These are phyloP conservation scores for Aspidiotus rigidus DNA, from an alignment of 2,888 invertebrate species.

Conservation along the genomic window DNA sequence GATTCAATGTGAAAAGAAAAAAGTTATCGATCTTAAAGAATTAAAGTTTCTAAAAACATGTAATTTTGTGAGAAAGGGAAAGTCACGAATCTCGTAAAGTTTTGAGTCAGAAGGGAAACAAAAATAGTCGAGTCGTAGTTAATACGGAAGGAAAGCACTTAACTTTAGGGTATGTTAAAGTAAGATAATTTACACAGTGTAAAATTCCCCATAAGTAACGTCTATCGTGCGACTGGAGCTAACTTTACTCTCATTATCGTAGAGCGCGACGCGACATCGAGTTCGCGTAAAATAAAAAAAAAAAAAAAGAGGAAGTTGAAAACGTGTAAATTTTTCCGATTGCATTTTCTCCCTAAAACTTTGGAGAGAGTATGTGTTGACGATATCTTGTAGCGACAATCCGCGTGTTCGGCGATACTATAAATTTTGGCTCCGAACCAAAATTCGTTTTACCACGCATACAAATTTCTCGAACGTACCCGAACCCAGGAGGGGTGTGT, in stretches of 20 bases:
- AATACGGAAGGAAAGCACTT: constrained; percentile 5
- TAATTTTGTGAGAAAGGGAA: no score
- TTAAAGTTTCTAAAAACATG: no score
- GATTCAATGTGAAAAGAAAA: no score
- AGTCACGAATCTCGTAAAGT: no score
- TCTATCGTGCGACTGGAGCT: constrained; percentile 18
- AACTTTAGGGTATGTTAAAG: not conserved
- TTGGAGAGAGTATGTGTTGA: not conserved
- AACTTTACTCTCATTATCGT: not conserved
- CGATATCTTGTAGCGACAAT: not conserved
- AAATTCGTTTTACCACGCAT: constrained; percentile 20
- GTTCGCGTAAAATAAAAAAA: not conserved
- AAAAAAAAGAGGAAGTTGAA: constrained; percentile 1
- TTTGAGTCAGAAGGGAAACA: not conserved
- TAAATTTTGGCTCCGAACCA: constrained; percentile 20
- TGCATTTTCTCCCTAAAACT: constrained; percentile 4
- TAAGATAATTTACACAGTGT: not conserved
- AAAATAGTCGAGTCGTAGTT: not conserved
- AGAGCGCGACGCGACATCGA: not conserved
- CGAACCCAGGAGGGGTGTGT: no score
- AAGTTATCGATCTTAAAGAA: no score
- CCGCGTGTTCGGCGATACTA: not conserved
- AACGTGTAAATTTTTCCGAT: constrained; percentile 26
- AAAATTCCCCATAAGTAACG: constrained; percentile 16
- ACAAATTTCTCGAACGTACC: not conserved